Conservation (phyloP, 1,140 invertebrate species). For the Aphis gossypii region DNA sequence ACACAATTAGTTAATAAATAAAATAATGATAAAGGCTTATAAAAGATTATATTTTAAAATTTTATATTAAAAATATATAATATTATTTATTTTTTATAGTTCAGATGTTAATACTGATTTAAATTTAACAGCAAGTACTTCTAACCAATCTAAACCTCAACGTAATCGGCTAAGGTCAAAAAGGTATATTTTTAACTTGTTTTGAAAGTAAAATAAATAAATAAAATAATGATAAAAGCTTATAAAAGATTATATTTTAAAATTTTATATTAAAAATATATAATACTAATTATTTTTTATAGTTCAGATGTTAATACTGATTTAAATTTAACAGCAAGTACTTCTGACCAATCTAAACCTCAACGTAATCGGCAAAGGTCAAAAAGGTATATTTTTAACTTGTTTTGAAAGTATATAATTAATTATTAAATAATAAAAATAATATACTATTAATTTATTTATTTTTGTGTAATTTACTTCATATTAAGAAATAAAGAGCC, state of each 20-base stretch:
- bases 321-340: neutral
- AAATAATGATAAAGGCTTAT: too few relatives aligned
- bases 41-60: too few relatives aligned
- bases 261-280: too few relatives aligned
- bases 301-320: neutral
- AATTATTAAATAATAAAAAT: neutral
- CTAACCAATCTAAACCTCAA: neutral
- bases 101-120: neutral
- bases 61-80: too few relatives aligned
- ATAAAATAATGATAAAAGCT: too few relatives aligned
- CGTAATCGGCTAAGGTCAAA: too few relatives aligned
- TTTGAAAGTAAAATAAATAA: too few relatives aligned
- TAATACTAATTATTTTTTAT: neutral
- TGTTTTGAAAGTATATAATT: neutral
- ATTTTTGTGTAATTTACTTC: neutral
- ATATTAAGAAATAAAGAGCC: neutral
- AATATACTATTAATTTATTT: neutral
- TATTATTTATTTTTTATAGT: neutral
- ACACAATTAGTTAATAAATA: too few relatives aligned
- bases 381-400: neutral
- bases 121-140: neutral
- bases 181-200: too few relatives aligned
- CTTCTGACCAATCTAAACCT: accelerated
- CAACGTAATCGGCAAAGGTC: neutral
- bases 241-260: too few relatives aligned